phyloP scores from a whole-genome alignment of 2,888 invertebrate genomes.

The Parasteatoda lunata region DNA sequence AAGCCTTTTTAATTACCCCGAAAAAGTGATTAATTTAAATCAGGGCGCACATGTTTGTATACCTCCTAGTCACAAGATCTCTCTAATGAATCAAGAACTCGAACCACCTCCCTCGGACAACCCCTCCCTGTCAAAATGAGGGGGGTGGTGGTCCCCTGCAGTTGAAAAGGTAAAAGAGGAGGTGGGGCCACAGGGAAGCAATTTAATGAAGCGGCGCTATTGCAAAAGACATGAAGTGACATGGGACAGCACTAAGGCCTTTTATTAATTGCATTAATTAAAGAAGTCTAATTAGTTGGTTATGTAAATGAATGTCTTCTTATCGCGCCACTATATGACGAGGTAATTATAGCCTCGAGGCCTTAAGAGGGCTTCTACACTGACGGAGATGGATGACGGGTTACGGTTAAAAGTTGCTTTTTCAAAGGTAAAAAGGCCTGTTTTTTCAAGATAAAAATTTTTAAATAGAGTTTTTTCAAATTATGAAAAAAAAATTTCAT shows the following conservation, averaged over 20 bases:
- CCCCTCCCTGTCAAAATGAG: slow-evolving; percentile 1
- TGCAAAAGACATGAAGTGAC: slow-evolving; percentile 60
- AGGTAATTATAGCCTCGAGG: slow-evolving; percentile 61
- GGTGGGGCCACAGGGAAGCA: background rate
- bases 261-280: slow-evolving; percentile 69
- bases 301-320: slow-evolving; percentile 69
- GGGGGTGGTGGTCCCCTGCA: background rate
- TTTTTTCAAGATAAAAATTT: background rate
- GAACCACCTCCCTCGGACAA: background rate
- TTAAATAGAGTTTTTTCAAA: background rate
- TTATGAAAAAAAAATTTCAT: background rate
- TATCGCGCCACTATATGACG: slow-evolving; percentile 63
- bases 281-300: slow-evolving; percentile 68
- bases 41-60: slow-evolving; percentile 47
- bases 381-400: slow-evolving; percentile 41
- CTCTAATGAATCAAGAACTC: slow-evolving; percentile 53
- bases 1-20: slow-evolving; percentile 18
- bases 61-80: slow-evolving; percentile 48
- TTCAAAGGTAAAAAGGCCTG: too few relatives aligned
- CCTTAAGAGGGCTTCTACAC: background rate
- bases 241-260: slow-evolving; percentile 61
- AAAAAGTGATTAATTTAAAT: slow-evolving; percentile 57
- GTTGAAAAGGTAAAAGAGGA: background rate
- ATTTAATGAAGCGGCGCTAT: slow-evolving; percentile 61
- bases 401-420: slow-evolving; percentile 1